These are phyloP conservation scores for Dermochelys coriacea DNA, from an alignment of 2,797 vertebrate species.

Conservation along the genomic window DNA sequence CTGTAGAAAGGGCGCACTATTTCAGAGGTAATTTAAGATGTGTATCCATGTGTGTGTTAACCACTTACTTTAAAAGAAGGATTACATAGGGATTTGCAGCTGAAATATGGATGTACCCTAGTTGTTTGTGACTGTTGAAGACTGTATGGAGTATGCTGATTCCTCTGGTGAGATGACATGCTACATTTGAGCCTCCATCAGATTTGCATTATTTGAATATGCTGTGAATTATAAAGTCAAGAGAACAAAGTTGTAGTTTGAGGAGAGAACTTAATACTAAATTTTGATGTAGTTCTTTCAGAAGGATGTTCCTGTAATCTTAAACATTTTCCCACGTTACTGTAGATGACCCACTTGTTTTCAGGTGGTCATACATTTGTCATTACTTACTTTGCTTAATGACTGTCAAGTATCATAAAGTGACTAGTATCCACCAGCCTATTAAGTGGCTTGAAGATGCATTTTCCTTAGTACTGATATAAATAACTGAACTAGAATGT, in stretches of 20 bases:
- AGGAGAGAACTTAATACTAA: not conserved
- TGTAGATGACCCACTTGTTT: not conserved
- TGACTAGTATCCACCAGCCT: not conserved
- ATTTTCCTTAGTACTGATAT: not conserved
- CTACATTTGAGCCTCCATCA: not conserved
- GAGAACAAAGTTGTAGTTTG: not conserved
- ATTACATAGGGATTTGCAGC: not conserved
- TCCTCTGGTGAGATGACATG: not conserved
- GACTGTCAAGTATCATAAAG: not conserved
- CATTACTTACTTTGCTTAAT: not conserved
- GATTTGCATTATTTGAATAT: not conserved
- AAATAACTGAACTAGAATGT: not conserved
- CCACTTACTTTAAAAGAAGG: not conserved
- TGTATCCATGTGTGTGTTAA: not conserved
- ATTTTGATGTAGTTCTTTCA: not conserved
- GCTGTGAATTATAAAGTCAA: not conserved
- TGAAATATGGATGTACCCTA: not conserved
- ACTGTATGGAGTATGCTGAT: not conserved
- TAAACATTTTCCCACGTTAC: not conserved
- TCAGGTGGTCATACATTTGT: not conserved
- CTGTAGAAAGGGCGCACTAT: not conserved
- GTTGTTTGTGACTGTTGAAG: not conserved
- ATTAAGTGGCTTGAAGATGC: not conserved
- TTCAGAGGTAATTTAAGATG: not conserved
- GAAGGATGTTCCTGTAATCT: not conserved